Evolutionary conservation across 2,113 vertebrate species (phyloP), one percentile per base, ranked within the genome.

Genomic region (Bagarius yarrelli): DNA sequence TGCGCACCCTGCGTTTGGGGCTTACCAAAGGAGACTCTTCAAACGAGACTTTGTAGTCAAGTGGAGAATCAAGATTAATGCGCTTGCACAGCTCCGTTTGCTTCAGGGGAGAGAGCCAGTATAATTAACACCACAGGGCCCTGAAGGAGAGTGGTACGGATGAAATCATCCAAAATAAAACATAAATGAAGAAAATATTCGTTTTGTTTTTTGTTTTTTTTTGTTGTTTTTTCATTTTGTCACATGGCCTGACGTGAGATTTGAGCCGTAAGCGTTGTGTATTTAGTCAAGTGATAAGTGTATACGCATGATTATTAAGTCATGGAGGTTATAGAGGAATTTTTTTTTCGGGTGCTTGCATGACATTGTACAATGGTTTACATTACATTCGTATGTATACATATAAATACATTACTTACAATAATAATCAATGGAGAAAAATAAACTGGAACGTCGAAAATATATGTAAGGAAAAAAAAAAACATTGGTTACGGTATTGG

Each of bases 1-100:
- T 34, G 53, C 64, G 88, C 88, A 86, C 88, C 81, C 87, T 76
- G 83, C 89, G 90, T 90, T 86, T 83, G 83, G 91, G 89, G 88
- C 84, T 91, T 88, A 90, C 90, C 87, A 87, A 90, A 84, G 85
- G 88, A 91, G 90, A 87, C 88, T 91, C 89, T 90, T 92, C 88
- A 90, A 91, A 93, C 87, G 83, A 85, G 89, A 85, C 90, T 91
- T 91, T 90, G 88, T 89, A 90, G 87, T 91, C 85, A 88, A 90
- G 87, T 86, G 84, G 83, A 88, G 91, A 92, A 91, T 91, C 88
- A 90, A 92, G 92, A 93, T 93, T 90, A 93, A 94, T 94, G 90
- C 90, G 91, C 87, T 92, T 88, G 85, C 90, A 90, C 76, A 50
- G 88, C 83, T 85, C 83, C 61, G 82, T 77, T 83, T 80, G 83